Evolutionary conservation across 1,140 invertebrate species (phyloP).

Genomic region (Yoshiicerus persimilis): DNA sequence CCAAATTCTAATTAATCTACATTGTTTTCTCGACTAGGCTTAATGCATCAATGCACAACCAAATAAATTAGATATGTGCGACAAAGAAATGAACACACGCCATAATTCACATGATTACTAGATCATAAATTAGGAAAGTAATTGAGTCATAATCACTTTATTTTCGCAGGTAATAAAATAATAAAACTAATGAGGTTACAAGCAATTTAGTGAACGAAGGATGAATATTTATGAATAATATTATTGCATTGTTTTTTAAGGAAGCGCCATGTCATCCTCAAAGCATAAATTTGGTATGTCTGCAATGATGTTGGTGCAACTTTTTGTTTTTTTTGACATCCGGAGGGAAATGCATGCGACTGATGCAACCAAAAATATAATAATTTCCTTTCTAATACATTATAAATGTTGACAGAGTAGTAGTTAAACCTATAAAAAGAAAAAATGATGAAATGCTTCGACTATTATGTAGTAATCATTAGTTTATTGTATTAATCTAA

Average conservation of each 20-base stretch:
- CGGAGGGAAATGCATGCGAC: not conserved
- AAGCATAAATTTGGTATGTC: not conserved
- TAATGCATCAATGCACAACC: no score
- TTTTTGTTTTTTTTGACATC: not conserved
- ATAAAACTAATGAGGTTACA: not conserved
- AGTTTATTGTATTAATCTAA: no score
- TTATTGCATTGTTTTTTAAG: no score
- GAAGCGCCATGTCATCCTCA: not conserved
- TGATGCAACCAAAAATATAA: not conserved
- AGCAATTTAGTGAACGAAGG: no score
- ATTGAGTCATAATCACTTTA: not conserved
- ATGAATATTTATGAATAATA: no score
- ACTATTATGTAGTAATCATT: no score
- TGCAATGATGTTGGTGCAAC: not conserved
- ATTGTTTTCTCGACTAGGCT: no score
- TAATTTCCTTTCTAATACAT: not conserved
- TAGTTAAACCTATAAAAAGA: not conserved
- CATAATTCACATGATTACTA: not conserved
- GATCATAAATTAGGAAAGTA: not conserved
- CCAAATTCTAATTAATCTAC: not conserved
- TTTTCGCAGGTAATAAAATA: not conserved
- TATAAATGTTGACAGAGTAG: not conserved
- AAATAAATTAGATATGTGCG: no score
- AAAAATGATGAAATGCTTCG: no score
- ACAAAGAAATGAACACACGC: not conserved